Percentiles rank a stretch among this genome's conserved stretches.
These are phyloP conservation scores for Sabatieria punctata DNA, from an alignment of 2,888 invertebrate genomes.

Conservation along the genomic window DNA sequence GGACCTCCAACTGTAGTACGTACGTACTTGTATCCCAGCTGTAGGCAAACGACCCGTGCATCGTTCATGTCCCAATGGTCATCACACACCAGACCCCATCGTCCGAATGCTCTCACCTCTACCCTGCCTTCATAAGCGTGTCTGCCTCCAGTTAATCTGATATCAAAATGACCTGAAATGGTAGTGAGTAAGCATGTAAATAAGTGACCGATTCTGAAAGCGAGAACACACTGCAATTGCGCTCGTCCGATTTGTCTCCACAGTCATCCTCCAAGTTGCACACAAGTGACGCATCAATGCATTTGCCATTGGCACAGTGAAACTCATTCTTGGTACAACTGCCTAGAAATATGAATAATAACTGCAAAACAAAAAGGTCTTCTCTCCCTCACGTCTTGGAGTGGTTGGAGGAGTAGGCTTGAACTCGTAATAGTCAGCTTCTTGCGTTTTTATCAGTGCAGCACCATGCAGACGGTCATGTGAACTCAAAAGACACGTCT, in stretches of 20 bases:
- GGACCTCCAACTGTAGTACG: not conserved
- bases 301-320: slow-evolving; percentile 47
- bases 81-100: slow-evolving; percentile 56
- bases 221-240: slow-evolving; percentile 13
- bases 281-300: slow-evolving; percentile 41
- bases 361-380: too few species aligned
- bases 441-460: slow-evolving; percentile 21
- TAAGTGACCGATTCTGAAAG: not conserved
- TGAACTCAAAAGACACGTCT: slow-evolving; percentile 43
- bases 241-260: slow-evolving; percentile 8
- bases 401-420: slow-evolving; percentile 35
- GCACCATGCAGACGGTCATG: slow-evolving; percentile 40
- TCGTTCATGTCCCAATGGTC: slow-evolving; percentile 50
- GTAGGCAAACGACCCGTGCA: slow-evolving; percentile 52
- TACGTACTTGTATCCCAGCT: slow-evolving; percentile 40
- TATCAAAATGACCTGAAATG: not conserved
- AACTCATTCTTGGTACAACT: slow-evolving; percentile 40
- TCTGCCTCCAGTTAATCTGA: slow-evolving; percentile 13
- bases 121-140: slow-evolving; percentile 45
- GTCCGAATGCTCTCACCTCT: slow-evolving; percentile 49
- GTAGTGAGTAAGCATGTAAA: slow-evolving; percentile 12
- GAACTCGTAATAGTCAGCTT: slow-evolving; percentile 36
- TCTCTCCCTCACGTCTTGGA: too few species aligned
- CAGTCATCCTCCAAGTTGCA: slow-evolving; percentile 11
- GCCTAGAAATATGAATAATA: too few species aligned